Conservation (phyloP, 2,888 invertebrate genomes). For the Apoderus coryli region DNA sequence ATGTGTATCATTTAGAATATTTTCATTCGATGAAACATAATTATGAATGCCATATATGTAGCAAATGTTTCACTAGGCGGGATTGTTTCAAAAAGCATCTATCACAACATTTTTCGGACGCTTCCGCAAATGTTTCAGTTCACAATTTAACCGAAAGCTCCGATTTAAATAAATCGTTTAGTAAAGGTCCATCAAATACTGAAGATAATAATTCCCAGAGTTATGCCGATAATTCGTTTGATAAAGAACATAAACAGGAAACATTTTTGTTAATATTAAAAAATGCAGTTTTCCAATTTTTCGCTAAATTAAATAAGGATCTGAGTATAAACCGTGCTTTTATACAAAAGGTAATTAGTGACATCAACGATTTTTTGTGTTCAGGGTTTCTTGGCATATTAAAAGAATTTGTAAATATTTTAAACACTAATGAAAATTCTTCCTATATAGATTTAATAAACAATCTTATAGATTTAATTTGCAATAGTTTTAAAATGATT, state of each 20-base stretch:
- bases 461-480: background rate
- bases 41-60: conserved; percentile 10
- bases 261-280: no score
- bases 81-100: conserved; percentile 11
- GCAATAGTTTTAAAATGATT: conserved; percentile 6
- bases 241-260: conserved; percentile 4
- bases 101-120: no score
- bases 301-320: conserved; percentile 6
- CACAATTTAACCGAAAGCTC: no score
- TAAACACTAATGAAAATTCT: conserved; percentile 2
- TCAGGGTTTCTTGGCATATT: conserved; percentile 7
- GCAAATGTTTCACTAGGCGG: conserved; percentile 5
- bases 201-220: no score
- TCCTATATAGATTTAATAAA: conserved; percentile 1
- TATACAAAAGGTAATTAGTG: conserved; percentile 7
- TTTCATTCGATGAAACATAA: conserved; percentile 8
- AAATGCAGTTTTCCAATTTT: conserved; percentile 6
- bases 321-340: conserved; percentile 5
- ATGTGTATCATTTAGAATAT: conserved; percentile 7
- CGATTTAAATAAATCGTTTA: no score
- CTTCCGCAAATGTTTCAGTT: no score
- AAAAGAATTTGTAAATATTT: conserved; percentile 8
- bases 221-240: no score
- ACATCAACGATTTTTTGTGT: conserved; percentile 7
- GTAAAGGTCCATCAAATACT: no score